Evolutionary conservation across 1,140 invertebrate species (phyloP).

Genomic region (Calephelis nemesis): DNA sequence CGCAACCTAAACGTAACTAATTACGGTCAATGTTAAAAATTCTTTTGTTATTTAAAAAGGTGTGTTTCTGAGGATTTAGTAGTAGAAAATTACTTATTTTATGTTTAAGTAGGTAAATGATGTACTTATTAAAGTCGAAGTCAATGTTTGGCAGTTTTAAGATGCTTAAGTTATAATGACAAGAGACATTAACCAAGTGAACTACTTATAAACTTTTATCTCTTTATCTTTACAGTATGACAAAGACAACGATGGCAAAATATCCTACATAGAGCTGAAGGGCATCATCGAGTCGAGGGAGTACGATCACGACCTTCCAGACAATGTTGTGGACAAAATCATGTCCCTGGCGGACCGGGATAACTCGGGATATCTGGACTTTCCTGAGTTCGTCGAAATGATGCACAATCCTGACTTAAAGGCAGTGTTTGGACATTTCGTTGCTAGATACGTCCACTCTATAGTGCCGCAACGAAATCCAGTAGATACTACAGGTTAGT

Average conservation of each 20-base stretch:
- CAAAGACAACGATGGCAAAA: constrained; percentile 85
- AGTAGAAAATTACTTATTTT: neutral
- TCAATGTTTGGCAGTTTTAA: neutral
- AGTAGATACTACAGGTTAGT: constrained; percentile 67
- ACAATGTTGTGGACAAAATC: constrained; percentile 85
- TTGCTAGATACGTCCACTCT: constrained; percentile 78
- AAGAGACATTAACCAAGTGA: neutral
- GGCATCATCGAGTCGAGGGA: constrained; percentile 82
- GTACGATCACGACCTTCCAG: constrained; percentile 86
- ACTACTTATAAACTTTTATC: neutral
- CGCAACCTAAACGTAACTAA: too few species aligned
- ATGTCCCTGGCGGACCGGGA: constrained; percentile 85
- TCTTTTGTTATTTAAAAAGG: too few species aligned
- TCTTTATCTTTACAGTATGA: constrained; percentile 84
- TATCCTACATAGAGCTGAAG: constrained; percentile 85
- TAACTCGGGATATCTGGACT: constrained; percentile 86
- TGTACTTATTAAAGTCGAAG: neutral
- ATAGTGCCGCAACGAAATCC: constrained; percentile 74
- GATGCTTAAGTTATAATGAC: neutral
- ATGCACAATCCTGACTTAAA: constrained; percentile 83
- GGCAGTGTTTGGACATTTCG: constrained; percentile 80
- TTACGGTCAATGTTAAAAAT: too few species aligned
- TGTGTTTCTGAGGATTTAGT: neutral
- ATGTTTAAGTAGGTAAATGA: too few species aligned
- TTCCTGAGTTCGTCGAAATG: constrained; percentile 90